Percentiles rank a stretch among this genome's conserved stretches.
These are phyloP conservation scores for Neodiprion fabricii DNA, from an alignment of 1,140 invertebrate genomes.

Conservation along the genomic window DNA sequence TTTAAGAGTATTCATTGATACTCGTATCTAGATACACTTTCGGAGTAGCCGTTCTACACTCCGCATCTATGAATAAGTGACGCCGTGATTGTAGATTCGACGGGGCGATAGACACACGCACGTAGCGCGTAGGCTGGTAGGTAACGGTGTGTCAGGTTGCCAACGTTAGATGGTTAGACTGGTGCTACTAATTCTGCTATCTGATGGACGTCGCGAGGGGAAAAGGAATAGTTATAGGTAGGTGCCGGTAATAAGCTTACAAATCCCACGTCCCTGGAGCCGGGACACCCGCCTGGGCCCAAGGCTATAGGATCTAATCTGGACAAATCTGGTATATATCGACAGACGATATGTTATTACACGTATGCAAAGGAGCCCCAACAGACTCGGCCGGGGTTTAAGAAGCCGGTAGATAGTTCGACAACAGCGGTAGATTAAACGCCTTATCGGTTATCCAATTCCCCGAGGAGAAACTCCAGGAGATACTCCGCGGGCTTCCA, in stretches of 20 bases:
- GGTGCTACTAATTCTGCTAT: background rate
- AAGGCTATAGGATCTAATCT: background rate
- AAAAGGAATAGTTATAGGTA: constrained; percentile 2
- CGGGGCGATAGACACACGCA: too few species aligned
- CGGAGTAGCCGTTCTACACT: too few species aligned
- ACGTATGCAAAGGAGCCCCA: background rate
- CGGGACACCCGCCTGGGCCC: background rate
- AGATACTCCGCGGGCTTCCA: background rate
- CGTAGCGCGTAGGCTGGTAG: too few species aligned
- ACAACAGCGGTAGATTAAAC: constrained; percentile 1
- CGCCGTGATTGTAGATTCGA: too few species aligned
- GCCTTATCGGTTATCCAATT: background rate
- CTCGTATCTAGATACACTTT: too few species aligned
- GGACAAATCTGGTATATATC: background rate
- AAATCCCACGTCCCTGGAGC: background rate
- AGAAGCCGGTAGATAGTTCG: background rate
- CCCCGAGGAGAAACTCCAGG: background rate
- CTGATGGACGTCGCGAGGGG: background rate
- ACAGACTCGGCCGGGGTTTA: too few species aligned
- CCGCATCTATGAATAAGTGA: too few species aligned
- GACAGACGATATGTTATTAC: background rate
- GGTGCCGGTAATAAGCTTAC: constrained; percentile 1
- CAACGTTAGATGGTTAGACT: background rate
- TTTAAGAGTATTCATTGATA: too few species aligned
- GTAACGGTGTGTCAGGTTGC: too few species aligned